These are phyloP conservation scores for Alligator mississippiensis DNA, from an alignment of 2,113 vertebrate species.

Conservation along the genomic window DNA sequence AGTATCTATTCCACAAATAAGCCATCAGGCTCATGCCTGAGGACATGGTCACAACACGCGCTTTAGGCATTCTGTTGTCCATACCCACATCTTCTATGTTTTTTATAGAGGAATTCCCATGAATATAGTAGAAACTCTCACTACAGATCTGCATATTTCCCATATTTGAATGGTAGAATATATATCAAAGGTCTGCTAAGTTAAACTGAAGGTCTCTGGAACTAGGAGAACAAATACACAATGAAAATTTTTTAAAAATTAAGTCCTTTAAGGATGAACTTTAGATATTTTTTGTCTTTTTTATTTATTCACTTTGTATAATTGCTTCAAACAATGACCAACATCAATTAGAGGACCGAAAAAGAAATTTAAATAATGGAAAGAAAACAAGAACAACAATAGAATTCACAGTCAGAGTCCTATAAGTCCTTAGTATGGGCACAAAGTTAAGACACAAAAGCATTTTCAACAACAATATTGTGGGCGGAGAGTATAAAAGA, in stretches of 20 bases:
- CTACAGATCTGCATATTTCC: neutral
- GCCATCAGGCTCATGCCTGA: neutral
- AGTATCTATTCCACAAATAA: neutral
- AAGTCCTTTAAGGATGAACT: neutral
- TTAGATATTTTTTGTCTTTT: neutral
- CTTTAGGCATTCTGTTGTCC: neutral
- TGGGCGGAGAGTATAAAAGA: constrained; percentile 76
- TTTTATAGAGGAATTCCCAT: neutral
- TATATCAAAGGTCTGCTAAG: neutral
- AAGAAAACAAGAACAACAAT: constrained; percentile 58
- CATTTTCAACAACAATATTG: constrained; percentile 76
- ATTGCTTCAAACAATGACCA: constrained; percentile 34
- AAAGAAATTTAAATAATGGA: constrained; percentile 64
- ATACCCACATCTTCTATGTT: neutral
- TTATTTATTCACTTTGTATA: constrained; percentile 60
- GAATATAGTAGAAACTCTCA: neutral
- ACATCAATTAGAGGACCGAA: constrained; percentile 35
- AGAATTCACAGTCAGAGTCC: constrained; percentile 70
- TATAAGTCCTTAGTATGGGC: constrained; percentile 68
- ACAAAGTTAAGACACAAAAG: constrained; percentile 82
- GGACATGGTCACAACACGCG: neutral
- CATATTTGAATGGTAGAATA: constrained; percentile 4
- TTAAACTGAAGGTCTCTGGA: constrained; percentile 1
- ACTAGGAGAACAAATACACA: neutral
- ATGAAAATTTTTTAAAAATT: neutral